Base-by-base conservation (phyloP, 2,888 invertebrate species). In the Saturnia japonica region DNA sequence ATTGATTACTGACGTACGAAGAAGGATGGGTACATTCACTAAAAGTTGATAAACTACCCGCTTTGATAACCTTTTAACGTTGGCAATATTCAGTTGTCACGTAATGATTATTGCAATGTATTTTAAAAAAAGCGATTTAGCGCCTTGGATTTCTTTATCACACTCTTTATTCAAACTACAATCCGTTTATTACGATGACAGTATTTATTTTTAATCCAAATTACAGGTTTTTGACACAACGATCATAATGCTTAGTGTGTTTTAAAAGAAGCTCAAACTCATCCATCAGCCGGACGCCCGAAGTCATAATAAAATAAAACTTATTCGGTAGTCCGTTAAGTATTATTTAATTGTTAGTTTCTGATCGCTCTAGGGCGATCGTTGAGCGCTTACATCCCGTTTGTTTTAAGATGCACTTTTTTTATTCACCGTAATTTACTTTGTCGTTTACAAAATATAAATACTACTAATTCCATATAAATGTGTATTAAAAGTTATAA, bases 331-430 rank as follows among this genome's bases (percentile, higher is more conserved):
- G 93, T 89, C 85, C 78, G 77, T 84, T 91, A 91, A 93, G 91
- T 88, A 88, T 90, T 89, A 92, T 93, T 92, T 94, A 93, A 94
- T 93, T 92, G 90, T 90, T 88, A 85, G 89, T 87, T 83, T 86
- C 88, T 84, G 83, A 83, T 76, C 79, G 80, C 91, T 91, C 87
- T 76, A 82, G 78, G 89, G 90, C 87, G 74, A 82, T 76, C 74
- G 76, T 70, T 72, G 80, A 78, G 78, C 80, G 80, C 83, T 82
- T 82, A 77, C 78, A 83, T 83, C 80, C 79, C 80, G 79, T 72
- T 77, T 76, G 71, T 72, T 79, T 82, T 81, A 78, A 74, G 76
- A 19, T 67, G 34, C 19, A 47, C 68, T 77, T 78, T 80, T 78
- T 78, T 80, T 77, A 80, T 82, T 83, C 80, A 80, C 78, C 79